These are phyloP conservation scores for Tenrec ecaudatus DNA, from an alignment of 2,113 vertebrate species.

Conservation along the genomic window DNA sequence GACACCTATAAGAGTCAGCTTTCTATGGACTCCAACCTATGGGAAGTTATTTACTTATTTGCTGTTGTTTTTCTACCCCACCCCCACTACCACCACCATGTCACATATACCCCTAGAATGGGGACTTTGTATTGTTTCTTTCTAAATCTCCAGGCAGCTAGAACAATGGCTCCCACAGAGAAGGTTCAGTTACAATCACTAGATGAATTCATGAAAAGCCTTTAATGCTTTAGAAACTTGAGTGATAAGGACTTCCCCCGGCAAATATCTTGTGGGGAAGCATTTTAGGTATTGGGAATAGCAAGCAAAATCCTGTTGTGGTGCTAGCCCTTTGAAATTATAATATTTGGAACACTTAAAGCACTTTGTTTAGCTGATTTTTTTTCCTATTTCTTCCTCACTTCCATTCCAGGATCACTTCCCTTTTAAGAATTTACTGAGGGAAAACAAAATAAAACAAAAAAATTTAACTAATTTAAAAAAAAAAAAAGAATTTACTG, in stretches of 20 bases:
- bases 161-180: neutral
- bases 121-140: neutral
- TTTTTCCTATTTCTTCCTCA: neutral
- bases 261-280: slow-evolving; percentile 34
- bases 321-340: neutral
- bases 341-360: slow-evolving; percentile 41
- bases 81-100: no score
- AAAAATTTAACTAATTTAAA: no score
- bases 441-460: no score
- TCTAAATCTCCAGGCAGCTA: neutral
- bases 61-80: neutral
- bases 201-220: slow-evolving; percentile 18
- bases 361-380: neutral
- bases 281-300: neutral
- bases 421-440: slow-evolving; percentile 42
- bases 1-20: neutral
- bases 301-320: neutral
- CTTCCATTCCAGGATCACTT: neutral
- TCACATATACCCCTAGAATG: neutral
- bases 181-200: neutral
- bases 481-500: slow-evolving; percentile 41
- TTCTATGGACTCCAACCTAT: neutral
- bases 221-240: neutral
- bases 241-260: neutral
- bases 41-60: neutral